Base-by-base conservation (phyloP, 1,140 invertebrate species). In the Bombus affinis region DNA sequence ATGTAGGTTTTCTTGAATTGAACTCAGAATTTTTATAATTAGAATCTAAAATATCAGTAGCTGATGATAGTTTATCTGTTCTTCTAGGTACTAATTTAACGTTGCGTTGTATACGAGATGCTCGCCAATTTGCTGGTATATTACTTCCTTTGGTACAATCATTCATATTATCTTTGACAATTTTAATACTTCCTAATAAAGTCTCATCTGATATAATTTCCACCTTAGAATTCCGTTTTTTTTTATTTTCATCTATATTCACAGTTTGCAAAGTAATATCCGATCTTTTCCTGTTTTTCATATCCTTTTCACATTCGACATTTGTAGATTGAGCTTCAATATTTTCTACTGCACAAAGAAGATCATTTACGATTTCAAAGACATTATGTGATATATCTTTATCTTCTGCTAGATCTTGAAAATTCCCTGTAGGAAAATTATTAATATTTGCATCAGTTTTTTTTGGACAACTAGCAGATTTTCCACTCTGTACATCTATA, bases 191-290 rank as follows among this genome's bases (percentile, higher is more conserved):
- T 18, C 88, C 91, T 32, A 93, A 74, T 25, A 95, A 85, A 10
- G 91, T 94, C 87, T 95, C 94, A 39, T 95, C 93, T 1, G 92
- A 93, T 86, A 95, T 92, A 75, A 95, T 95, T 90, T 93, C 91
- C 47, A 92, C 73, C 79, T 92, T 93, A 32, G 86, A 86, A 71
- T 92, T 92, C 6, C 70, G 83, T 90, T 65, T 90, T n/a, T 66
- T 91, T 80, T 90, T 88, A 22, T 77, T 62, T 2, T 59, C 75
- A 82, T 73, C 81, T 42, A 22, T 32, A 57, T 66, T 39, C 42
- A 74, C 85, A 68, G 22, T 66, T 87, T 85, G 15, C n/a, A 59
- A 3, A 37, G 42, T 42, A 5, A 22, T 59, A 71, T 71, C 68
- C 35, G 39, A n/a, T 32, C 44, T 78, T 70, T 32, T 25, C 22